A percentile compares a stretch with the other conserved stretches of the same genome.
phyloP scores from a whole-genome alignment of 2,797 vertebrate species.

The Octomys mimax region DNA sequence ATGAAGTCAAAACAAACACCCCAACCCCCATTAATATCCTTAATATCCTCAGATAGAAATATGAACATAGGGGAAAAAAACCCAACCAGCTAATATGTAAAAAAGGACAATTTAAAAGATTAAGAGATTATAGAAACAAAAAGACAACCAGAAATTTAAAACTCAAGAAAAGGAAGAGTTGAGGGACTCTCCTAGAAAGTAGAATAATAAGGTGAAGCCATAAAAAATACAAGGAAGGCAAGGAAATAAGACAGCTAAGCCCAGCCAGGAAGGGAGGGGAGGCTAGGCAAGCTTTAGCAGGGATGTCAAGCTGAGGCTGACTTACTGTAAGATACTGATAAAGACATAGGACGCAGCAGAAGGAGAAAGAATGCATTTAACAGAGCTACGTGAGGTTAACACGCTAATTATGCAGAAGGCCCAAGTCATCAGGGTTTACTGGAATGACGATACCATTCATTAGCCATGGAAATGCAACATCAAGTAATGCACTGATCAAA shows the following conservation, averaged over 20 bases:
- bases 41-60: background rate
- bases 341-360: background rate
- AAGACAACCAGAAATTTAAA: background rate
- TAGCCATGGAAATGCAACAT: background rate
- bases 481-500: background rate
- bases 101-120: background rate
- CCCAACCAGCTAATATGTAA: background rate
- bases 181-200: slow-evolving; percentile 5
- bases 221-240: background rate
- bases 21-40: background rate
- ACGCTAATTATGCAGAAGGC: background rate
- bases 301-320: background rate
- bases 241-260: background rate
- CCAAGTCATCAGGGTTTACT: background rate
- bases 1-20: background rate
- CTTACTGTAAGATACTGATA: too few species aligned
- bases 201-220: background rate
- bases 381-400: background rate
- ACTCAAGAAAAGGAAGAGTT: slow-evolving; percentile 22
- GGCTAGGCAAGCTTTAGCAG: too few species aligned
- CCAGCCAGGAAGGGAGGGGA: fast-evolving
- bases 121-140: background rate
- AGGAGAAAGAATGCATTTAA: background rate
- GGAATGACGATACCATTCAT: background rate
- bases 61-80: background rate